Evolutionary conservation across 2,113 vertebrate species (phyloP).

Genomic region (Cardinalis cardinalis): DNA sequence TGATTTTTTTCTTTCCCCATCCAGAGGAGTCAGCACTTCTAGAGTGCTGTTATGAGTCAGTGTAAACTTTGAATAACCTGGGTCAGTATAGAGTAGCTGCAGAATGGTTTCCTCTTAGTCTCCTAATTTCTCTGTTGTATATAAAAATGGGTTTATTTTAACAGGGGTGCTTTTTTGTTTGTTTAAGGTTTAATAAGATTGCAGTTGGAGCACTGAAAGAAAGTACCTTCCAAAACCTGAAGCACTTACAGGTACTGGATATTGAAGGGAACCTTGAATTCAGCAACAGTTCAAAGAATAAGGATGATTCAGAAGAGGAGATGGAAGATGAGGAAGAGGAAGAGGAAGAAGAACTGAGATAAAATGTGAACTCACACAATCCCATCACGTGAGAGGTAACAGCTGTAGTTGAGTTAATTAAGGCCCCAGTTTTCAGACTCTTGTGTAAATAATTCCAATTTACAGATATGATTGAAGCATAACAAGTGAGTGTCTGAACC

Average conservation of each 20-base stretch:
- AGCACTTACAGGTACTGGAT: slow-evolving; percentile 89
- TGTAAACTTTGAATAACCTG: not conserved
- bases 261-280: slow-evolving; percentile 81
- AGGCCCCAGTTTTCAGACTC: not conserved
- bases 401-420: not conserved
- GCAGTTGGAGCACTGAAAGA: slow-evolving; percentile 83
- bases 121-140: not conserved
- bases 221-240: slow-evolving; percentile 83
- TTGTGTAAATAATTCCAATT: not conserved
- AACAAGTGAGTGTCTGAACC: not conserved
- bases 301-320: slow-evolving; percentile 61
- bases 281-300: slow-evolving; percentile 66
- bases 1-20: not conserved
- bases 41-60: not conserved
- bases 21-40: not conserved
- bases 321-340: slow-evolving; percentile 57
- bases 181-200: slow-evolving; percentile 87
- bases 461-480: not conserved
- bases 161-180: not conserved
- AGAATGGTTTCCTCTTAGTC: not conserved
- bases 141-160: not conserved
- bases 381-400: slow-evolving; percentile 24
- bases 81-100: not conserved
- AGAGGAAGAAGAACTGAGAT: slow-evolving; percentile 48
- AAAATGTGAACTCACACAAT: slow-evolving; percentile 40